These are phyloP conservation scores for Oreochromis spilurus DNA, from an alignment of 2,113 vertebrate species.

Conservation along the genomic window DNA sequence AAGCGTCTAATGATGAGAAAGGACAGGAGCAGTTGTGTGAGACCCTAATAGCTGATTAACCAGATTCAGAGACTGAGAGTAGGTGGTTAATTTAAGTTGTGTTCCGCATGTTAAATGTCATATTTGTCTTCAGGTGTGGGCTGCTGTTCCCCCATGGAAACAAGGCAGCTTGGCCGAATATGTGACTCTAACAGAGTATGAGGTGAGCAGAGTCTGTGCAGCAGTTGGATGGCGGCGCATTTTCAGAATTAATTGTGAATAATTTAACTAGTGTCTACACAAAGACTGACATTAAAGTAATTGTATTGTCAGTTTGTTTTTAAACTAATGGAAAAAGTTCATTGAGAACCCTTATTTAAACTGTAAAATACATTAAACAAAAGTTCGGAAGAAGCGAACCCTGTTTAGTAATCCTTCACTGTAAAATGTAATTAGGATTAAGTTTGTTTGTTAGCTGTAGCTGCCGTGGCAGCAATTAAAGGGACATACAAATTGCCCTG, in stretches of 20 bases:
- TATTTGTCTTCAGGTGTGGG: conserved; percentile 82
- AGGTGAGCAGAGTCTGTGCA: conserved; percentile 72
- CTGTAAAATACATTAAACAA: neutral
- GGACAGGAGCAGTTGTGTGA: neutral
- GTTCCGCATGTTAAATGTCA: conserved; percentile 17
- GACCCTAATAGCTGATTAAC: neutral
- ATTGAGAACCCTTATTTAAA: neutral
- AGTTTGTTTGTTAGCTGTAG: neutral
- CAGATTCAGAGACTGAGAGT: neutral
- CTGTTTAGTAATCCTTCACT: neutral
- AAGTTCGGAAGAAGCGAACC: neutral
- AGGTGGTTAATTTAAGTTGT: conserved; percentile 14
- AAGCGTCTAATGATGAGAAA: neutral
- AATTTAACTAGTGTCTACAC: neutral
- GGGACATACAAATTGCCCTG: conserved; percentile 2
- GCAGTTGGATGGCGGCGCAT: neutral
- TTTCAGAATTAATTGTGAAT: neutral
- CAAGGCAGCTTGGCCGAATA: conserved; percentile 91
- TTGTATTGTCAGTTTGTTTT: neutral
- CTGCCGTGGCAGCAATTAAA: conserved; percentile 25
- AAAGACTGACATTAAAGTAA: neutral
- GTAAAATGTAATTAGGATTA: conserved; percentile 23
- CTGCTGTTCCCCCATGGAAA: conserved; percentile 90
- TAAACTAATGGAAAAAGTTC: neutral
- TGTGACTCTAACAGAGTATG: conserved; percentile 85